phyloP scores from a whole-genome alignment of 2,113 vertebrate genomes.

The Myrmecobius fasciatus region DNA sequence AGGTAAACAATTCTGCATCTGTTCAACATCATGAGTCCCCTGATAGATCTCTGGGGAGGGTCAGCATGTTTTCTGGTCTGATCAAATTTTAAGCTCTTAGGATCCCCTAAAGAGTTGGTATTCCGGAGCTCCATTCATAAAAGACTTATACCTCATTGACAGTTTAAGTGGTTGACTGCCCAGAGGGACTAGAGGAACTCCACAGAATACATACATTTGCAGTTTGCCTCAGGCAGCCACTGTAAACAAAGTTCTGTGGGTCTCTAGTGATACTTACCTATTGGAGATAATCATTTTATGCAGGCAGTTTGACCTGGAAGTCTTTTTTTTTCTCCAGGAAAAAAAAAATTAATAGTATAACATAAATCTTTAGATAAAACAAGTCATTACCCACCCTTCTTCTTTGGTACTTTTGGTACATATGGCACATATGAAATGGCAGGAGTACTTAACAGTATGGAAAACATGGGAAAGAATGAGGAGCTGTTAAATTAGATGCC shows the following conservation, averaged over 20 bases:
- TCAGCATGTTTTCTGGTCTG: constrained; percentile 34
- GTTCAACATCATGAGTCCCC: constrained; percentile 10
- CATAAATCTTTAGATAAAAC: background rate
- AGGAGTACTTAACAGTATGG: background rate
- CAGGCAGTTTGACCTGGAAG: background rate
- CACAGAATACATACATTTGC: constrained; percentile 45
- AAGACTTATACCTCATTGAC: constrained; percentile 40
- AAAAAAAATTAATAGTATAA: background rate
- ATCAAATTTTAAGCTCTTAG: constrained; percentile 37
- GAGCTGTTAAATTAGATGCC: background rate
- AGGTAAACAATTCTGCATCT: constrained; percentile 31
- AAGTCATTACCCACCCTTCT: background rate
- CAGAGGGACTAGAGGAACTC: constrained; percentile 23
- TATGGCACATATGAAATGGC: background rate
- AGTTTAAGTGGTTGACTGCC: constrained; percentile 15
- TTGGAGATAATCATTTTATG: background rate
- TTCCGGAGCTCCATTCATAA: background rate
- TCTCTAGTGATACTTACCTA: background rate
- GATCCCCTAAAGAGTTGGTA: constrained; percentile 12
- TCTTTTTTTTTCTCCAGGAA: constrained; percentile 37
- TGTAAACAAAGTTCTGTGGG: background rate
- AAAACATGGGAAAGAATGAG: background rate
- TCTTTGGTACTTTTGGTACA: background rate
- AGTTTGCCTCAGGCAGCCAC: constrained; percentile 16
- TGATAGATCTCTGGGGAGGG: background rate